A percentile compares a stretch with the other conserved stretches of the same genome.
These are phyloP conservation scores for Mesorhabditis spiculigera DNA, from an alignment of 2,888 invertebrate genomes.

Conservation along the genomic window DNA sequence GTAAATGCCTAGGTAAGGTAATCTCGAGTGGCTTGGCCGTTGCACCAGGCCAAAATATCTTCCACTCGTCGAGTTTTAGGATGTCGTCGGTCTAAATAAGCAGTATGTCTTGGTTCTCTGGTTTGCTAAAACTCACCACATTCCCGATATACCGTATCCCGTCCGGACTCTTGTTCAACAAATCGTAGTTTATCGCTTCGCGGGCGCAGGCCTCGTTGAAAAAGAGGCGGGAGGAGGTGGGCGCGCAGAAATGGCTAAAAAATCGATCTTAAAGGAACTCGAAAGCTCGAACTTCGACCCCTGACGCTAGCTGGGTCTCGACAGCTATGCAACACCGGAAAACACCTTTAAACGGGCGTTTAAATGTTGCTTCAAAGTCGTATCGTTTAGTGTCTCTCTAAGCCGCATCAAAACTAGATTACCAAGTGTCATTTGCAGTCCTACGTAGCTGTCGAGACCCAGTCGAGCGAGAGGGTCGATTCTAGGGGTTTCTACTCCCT, in stretches of 20 bases:
- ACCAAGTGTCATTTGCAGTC: too few relatives aligned
- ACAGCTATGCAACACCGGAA: too few relatives aligned
- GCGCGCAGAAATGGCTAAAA: constrained; percentile 27
- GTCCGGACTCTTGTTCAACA: constrained; percentile 21
- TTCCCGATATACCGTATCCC: constrained; percentile 3
- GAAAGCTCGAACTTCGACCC: too few relatives aligned
- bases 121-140: neutral
- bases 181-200: constrained; percentile 33
- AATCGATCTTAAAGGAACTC: neutral
- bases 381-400: too few relatives aligned
- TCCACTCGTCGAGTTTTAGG: constrained; percentile 35
- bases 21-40: constrained; percentile 44
- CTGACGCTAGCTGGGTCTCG: too few relatives aligned
- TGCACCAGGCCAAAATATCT: constrained; percentile 44
- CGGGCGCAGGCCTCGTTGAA: constrained; percentile 27
- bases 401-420: too few relatives aligned
- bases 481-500: neutral
- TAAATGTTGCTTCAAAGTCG: too few relatives aligned
- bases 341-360: too few relatives aligned
- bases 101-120: neutral
- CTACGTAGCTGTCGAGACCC: too few relatives aligned
- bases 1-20: constrained; percentile 47
- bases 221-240: constrained; percentile 27
- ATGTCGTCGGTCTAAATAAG: constrained; percentile 7
- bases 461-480: too few relatives aligned